A percentile compares a stretch with the other conserved stretches of the same genome.
phyloP scores from a whole-genome alignment of 2,797 vertebrate genomes.

The Microctenopoma steveboyesi region DNA sequence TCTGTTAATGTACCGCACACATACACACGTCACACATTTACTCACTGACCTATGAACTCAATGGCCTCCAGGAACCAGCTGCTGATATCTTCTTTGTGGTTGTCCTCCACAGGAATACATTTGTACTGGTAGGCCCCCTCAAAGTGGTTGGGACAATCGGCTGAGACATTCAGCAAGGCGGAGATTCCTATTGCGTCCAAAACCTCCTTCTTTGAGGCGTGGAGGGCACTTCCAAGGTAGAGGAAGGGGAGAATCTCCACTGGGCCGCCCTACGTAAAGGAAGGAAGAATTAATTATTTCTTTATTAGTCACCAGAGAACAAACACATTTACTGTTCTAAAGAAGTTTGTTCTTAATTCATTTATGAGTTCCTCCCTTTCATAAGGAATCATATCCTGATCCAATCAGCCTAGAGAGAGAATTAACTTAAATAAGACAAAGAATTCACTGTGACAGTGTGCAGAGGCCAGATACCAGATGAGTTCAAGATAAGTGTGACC shows the following conservation, averaged over 20 bases:
- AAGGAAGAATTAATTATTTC: slow-evolving; percentile 16
- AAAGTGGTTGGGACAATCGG: slow-evolving; percentile 88
- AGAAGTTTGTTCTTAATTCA: slow-evolving; percentile 6
- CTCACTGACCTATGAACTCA: slow-evolving; percentile 86
- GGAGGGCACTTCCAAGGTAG: slow-evolving; percentile 86
- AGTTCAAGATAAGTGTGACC: slow-evolving; percentile 39
- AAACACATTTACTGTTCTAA: not conserved
- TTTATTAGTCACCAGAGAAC: slow-evolving; percentile 11
- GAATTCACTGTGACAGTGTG: slow-evolving; percentile 24
- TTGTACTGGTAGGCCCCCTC: slow-evolving; percentile 87
- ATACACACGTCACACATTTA: not conserved
- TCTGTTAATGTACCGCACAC: not conserved
- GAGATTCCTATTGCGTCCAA: slow-evolving; percentile 86
- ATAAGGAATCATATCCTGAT: slow-evolving; percentile 7
- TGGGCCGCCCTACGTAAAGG: slow-evolving; percentile 78
- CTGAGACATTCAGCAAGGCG: slow-evolving; percentile 86
- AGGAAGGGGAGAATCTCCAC: slow-evolving; percentile 89
- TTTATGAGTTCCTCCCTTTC: not conserved
- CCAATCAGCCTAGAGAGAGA: not conserved
- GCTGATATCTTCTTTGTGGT: slow-evolving; percentile 89
- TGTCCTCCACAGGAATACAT: slow-evolving; percentile 89
- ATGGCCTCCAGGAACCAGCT: slow-evolving; percentile 89
- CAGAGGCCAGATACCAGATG: slow-evolving; percentile 34
- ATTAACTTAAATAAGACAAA: slow-evolving; percentile 33
- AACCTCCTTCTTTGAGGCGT: slow-evolving; percentile 86